Evolutionary conservation across 2,113 vertebrate genomes (phyloP), one percentile per base, ranked within the genome.

Genomic region (Rutilus rutilus): DNA sequence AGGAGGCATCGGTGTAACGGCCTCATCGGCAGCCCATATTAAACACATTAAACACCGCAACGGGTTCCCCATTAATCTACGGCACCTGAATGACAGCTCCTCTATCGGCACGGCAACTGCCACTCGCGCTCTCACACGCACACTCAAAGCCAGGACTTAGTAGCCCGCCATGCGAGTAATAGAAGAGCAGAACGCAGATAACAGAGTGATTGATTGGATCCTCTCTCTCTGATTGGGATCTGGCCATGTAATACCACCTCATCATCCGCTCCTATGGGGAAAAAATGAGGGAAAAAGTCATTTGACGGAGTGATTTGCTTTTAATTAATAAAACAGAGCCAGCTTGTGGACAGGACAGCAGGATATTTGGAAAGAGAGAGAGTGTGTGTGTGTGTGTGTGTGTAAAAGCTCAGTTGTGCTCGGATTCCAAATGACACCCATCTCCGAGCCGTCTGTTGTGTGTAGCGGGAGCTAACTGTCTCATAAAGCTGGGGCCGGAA

Each of bases 21-120:
- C 91, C 91, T 94, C 92, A 89, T 93, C 92, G 92, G 89, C 87
- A 89, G 92, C 92, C 91, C 93, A 92, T 94, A 95, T 95, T 94
- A 95, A 95, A 94, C 89, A 91, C 92, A 94, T 94, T 94, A 95
- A 94, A 93, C 92, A 93, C 89, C 85, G 86, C 90, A 88, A 89
- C 83, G 64, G 83, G 91, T 88, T 90, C 83, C 91, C 91, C 92
- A 93, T 94, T 95, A 95, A 95, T 95, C 94, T 94, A 90, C 85
- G 77, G 86, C 86, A 89, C 50, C 89, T 90, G 88, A 89, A 92
- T 93, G 93, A 94, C 93, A 94, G 93, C 88, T 82, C 74, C 52
- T 89, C 93, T 93, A 93, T 94, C 92, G 91, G 91, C 93, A 89
- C 85, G 85, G 50, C 30, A 80, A 83, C 78, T 60, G 65, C 33